phyloP scores from a whole-genome alignment of 2,797 vertebrate genomes.

The Phrynocephalus forsythii region DNA sequence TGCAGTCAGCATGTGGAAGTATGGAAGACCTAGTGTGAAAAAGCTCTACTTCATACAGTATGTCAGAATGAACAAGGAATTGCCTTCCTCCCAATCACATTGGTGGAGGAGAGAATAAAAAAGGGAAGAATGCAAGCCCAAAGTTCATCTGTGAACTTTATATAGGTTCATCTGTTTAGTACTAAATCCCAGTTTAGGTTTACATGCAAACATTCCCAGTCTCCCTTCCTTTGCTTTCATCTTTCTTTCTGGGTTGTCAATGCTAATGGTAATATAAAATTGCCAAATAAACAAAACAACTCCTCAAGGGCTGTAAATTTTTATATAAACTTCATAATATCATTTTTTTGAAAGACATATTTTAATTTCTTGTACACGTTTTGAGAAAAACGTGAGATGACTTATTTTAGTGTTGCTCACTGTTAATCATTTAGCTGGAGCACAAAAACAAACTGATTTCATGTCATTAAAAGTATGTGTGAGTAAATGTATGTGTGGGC shows the following conservation, averaged over 20 bases:
- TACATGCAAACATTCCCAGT: background rate
- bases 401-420: background rate
- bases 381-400: background rate
- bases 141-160: background rate
- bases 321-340: background rate
- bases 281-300: background rate
- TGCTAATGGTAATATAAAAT: background rate
- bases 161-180: no score
- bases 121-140: background rate
- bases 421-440: background rate
- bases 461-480: background rate
- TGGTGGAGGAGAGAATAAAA: background rate
- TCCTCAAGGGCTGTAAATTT: background rate
- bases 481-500: background rate
- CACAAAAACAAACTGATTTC: conserved; percentile 2
- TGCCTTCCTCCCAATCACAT: background rate
- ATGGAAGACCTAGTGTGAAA: background rate
- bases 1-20: no score
- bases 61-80: background rate
- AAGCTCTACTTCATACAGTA: background rate
- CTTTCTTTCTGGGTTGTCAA: background rate
- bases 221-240: background rate
- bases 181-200: background rate
- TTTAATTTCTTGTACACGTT: background rate
- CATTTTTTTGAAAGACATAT: background rate